phyloP scores from a whole-genome alignment of 2,113 vertebrate genomes.

The Acrocephalus kingi region DNA sequence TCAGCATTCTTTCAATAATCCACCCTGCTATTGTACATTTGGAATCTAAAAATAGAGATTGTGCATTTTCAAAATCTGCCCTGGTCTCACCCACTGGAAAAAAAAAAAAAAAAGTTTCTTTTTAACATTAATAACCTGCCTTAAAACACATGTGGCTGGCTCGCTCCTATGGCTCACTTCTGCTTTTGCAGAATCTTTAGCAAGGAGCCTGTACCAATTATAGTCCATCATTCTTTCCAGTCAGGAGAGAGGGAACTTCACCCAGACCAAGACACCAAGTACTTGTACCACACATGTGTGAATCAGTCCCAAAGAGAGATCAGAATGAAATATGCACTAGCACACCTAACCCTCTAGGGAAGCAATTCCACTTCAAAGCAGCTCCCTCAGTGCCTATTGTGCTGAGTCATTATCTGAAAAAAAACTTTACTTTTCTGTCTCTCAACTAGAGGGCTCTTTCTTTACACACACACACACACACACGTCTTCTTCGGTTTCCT shows the following conservation, averaged over 20 bases:
- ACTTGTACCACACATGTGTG: background rate
- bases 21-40: background rate
- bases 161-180: background rate
- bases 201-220: background rate
- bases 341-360: background rate
- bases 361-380: background rate
- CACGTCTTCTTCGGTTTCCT: background rate
- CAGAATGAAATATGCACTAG: background rate
- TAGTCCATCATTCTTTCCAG: background rate
- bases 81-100: background rate
- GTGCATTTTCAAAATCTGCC: background rate
- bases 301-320: background rate
- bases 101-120: background rate
- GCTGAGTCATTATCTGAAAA: background rate
- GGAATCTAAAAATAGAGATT: background rate
- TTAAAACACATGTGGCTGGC: background rate
- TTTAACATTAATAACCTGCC: background rate
- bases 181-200: background rate
- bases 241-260: background rate
- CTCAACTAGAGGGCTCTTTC: background rate
- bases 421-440: background rate
- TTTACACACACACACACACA: rapidly evolving
- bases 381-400: background rate
- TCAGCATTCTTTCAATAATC: slow-evolving; percentile 8
- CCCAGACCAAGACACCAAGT: background rate